Conservation (phyloP, 2,797 vertebrate species). For the Hipposideros larvatus region DNA sequence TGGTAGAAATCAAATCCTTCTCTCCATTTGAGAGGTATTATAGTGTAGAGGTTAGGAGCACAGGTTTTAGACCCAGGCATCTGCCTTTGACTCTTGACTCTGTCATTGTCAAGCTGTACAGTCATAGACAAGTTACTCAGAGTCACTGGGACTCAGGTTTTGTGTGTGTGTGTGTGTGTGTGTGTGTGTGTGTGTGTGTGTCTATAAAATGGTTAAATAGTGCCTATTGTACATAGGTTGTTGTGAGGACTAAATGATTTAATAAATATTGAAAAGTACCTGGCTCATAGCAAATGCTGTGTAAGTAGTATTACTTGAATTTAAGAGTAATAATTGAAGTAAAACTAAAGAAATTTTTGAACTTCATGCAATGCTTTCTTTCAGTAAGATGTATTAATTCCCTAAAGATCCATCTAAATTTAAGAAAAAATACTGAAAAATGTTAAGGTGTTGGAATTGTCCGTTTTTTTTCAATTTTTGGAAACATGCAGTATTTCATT, state of each 20-base stretch:
- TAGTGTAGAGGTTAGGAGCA: not conserved
- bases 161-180: no score
- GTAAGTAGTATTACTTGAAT: not conserved
- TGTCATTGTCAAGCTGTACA: not conserved
- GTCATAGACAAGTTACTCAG: not conserved
- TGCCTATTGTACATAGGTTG: not conserved
- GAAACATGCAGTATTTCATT: not conserved
- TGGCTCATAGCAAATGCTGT: not conserved
- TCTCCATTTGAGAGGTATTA: not conserved
- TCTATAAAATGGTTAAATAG: not conserved
- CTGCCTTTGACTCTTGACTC: not conserved
- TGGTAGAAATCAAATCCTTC: not conserved
- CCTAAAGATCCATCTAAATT: not conserved
- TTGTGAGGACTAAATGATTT: not conserved
- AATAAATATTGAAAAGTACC: slow-evolving; percentile 19
- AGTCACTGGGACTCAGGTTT: not conserved
- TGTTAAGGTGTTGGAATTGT: not conserved
- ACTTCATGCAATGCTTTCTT: not conserved
- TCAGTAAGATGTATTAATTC: not conserved
- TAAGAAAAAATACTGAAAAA: slow-evolving; percentile 10
- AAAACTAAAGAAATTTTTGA: slow-evolving; percentile 40
- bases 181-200: no score
- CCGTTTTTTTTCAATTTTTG: not conserved
- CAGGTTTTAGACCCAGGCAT: not conserved
- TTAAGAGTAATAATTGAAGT: slow-evolving; percentile 13